Percentiles rank a stretch among this genome's conserved stretches.
Conservation (phyloP, 2,888 invertebrate species). For the Dasypolia templi region DNA sequence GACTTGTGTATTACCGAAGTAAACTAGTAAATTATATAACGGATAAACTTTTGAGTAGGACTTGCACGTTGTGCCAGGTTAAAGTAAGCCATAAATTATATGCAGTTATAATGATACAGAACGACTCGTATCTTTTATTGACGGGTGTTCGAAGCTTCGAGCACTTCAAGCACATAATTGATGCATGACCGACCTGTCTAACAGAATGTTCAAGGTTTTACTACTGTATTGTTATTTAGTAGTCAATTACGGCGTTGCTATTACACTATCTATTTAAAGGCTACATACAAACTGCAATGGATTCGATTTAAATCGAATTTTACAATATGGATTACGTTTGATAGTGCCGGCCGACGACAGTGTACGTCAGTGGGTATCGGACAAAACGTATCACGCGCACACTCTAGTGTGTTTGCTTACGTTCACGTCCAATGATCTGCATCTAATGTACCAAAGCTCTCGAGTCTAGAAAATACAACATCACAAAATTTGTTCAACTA, state of each 20-base stretch:
- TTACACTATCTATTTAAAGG: neutral
- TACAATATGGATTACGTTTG: slow-evolving; percentile 7
- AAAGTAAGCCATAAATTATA: slow-evolving; percentile 63
- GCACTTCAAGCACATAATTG: slow-evolving; percentile 57
- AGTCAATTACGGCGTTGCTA: slow-evolving; percentile 38
- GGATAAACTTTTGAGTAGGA: slow-evolving; percentile 37
- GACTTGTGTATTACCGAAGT: slow-evolving; percentile 50
- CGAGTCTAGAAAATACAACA: slow-evolving; percentile 55
- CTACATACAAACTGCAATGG: slow-evolving; percentile 47
- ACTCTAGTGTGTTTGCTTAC: slow-evolving; percentile 64
- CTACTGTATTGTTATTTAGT: slow-evolving; percentile 20
- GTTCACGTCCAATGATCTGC: slow-evolving; percentile 61
- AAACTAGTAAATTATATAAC: slow-evolving; percentile 57
- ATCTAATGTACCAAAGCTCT: slow-evolving; percentile 62
- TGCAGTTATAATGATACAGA: slow-evolving; percentile 54
- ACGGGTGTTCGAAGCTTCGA: slow-evolving; percentile 53
- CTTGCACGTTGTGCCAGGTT: slow-evolving; percentile 36
- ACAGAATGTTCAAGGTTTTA: slow-evolving; percentile 1
- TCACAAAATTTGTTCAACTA: slow-evolving; percentile 39
- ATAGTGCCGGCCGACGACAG: slow-evolving; percentile 47
- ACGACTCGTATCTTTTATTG: slow-evolving; percentile 63
- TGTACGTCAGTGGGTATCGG: slow-evolving; percentile 53
- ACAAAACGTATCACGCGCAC: slow-evolving; percentile 60
- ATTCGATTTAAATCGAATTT: slow-evolving; percentile 30
- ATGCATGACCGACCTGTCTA: slow-evolving; percentile 53